phyloP scores from a whole-genome alignment of 2,797 vertebrate genomes.

The Pampus argenteus region DNA sequence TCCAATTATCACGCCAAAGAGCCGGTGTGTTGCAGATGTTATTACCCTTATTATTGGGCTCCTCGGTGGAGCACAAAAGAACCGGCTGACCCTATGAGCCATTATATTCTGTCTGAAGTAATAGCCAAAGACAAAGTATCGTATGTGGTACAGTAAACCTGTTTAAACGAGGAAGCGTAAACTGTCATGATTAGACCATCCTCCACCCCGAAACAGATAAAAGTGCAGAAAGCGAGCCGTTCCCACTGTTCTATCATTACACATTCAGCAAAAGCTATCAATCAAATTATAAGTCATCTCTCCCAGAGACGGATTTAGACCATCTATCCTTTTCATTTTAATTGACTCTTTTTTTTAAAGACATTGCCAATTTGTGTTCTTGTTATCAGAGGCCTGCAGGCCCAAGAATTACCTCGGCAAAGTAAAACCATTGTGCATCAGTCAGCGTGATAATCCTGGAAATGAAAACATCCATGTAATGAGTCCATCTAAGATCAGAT shows the following conservation, averaged over 20 bases:
- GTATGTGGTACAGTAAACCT: constrained; percentile 15
- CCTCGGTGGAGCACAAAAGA: constrained; percentile 40
- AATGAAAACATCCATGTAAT: constrained; percentile 40
- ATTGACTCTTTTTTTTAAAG: constrained; percentile 65
- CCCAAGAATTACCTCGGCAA: constrained; percentile 12
- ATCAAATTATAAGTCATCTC: constrained; percentile 40
- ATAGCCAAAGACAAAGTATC: constrained; percentile 13
- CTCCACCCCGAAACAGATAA: not conserved
- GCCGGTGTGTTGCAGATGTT: constrained; percentile 55
- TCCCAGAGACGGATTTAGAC: constrained; percentile 46
- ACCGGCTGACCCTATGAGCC: constrained; percentile 13
- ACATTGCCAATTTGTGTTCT: constrained; percentile 54
- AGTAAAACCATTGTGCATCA: constrained; percentile 17
- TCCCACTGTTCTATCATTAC: constrained; percentile 27
- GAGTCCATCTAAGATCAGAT: constrained; percentile 39
- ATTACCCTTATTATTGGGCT: constrained; percentile 65
- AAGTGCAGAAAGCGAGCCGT: not conserved
- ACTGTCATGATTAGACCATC: not conserved
- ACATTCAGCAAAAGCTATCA: constrained; percentile 54
- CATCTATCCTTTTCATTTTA: constrained; percentile 60
- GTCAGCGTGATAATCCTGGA: constrained; percentile 34
- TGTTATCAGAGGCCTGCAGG: constrained; percentile 61
- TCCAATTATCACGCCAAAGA: constrained; percentile 54
- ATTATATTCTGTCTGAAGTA: constrained; percentile 9
- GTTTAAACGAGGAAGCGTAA: not conserved